These are phyloP conservation scores for Bos indicus DNA, from an alignment of 2,113 vertebrate species.

Conservation along the genomic window DNA sequence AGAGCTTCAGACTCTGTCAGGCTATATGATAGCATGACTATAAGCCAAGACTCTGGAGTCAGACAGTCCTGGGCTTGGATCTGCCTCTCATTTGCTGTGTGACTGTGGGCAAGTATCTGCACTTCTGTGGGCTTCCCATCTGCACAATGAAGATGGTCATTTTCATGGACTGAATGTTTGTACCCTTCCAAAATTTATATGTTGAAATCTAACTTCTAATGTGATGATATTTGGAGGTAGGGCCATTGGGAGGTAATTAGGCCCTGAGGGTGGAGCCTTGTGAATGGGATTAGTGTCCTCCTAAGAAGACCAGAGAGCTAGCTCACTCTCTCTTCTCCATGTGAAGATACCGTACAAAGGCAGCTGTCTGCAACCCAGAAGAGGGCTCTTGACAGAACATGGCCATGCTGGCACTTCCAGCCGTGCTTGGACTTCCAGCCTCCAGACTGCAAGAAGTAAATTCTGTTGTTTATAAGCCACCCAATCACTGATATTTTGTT, in stretches of 20 bases:
- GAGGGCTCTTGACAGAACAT: background rate
- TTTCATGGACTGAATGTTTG: background rate
- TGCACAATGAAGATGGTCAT: background rate
- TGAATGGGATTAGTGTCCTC: too few relatives aligned
- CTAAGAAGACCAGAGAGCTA: background rate
- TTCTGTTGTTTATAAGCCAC: background rate
- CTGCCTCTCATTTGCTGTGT: background rate
- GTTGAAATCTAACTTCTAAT: background rate
- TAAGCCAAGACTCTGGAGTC: background rate
- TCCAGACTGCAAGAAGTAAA: background rate
- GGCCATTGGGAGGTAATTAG: background rate
- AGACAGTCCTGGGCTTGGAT: background rate
- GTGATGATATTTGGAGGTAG: background rate
- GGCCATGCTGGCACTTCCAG: background rate
- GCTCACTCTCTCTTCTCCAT: background rate
- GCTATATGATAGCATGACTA: background rate
- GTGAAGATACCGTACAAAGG: background rate
- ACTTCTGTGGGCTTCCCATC: background rate
- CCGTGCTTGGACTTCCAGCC: background rate
- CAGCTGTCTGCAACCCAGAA: background rate
- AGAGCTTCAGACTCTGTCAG: background rate
- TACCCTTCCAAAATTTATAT: background rate
- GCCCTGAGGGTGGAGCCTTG: background rate
- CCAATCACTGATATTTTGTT: background rate
- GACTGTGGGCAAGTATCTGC: background rate